Evolutionary conservation across 92 coral and sea anemone species (phyloP).

Genomic region (Epizoanthus ramosus): DNA sequence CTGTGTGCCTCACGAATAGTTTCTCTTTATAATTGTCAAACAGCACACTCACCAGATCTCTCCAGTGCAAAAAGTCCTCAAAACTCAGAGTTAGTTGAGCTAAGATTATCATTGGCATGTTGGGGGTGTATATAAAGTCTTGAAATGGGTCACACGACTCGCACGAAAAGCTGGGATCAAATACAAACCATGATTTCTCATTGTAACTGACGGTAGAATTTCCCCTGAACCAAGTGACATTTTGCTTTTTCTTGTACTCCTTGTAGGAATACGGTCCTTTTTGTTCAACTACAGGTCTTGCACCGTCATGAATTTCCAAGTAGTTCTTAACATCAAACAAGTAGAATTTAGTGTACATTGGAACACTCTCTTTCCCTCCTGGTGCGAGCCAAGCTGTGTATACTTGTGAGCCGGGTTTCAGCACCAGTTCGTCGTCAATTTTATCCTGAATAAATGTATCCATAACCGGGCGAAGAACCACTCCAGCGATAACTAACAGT

Average conservation of each 20-base stretch:
- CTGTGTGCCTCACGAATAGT: conserved; percentile 67
- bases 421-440: conserved; percentile 61
- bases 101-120: conserved; percentile 71
- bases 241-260: conserved; percentile 59
- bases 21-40: conserved; percentile 56
- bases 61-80: conserved; percentile 45
- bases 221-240: conserved; percentile 62
- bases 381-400: conserved; percentile 73
- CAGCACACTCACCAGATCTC: conserved; percentile 41
- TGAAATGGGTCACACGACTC: conserved; percentile 59
- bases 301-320: conserved; percentile 64
- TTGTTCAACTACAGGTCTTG: conserved; percentile 65
- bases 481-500: conserved; percentile 32
- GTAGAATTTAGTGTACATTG: conserved; percentile 69
- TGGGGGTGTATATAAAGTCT: conserved; percentile 62
- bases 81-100: conserved; percentile 70
- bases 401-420: conserved; percentile 56
- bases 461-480: conserved; percentile 50
- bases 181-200: conserved; percentile 65
- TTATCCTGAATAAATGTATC: conserved; percentile 49
- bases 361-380: conserved; percentile 50
- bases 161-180: conserved; percentile 63
- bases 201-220: conserved; percentile 66
- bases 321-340: conserved; percentile 75
- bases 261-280: conserved; percentile 81